Base-by-base conservation (phyloP, 2,113 vertebrate species). In the Istiophorus platypterus region DNA sequence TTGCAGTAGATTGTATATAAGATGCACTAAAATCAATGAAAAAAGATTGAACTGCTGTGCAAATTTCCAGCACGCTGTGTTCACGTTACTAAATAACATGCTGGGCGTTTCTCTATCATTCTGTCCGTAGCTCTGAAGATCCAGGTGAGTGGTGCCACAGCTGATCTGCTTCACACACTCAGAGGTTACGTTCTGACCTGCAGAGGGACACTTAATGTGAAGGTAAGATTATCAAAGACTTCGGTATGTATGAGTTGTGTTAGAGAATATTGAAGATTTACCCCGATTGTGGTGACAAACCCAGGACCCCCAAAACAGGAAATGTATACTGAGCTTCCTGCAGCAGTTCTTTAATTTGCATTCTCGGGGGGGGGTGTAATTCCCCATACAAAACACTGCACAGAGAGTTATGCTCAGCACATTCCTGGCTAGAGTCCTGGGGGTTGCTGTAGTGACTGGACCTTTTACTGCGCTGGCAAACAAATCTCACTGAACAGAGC, bases 141-240 rank as follows among this genome's bases (percentile, higher is more conserved):
- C 57, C 95, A 96, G 82, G 94, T 95, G 84, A 96, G 95, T 47
- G 93, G 86, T 22, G 87, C 91, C 78, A 94, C 94, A 12, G 93
- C 93, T 20, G 93, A 94, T n/a, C 77, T 95, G 26, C 94, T 96
- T 5, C 89, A 94, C 57, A 85, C 83, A 47, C 86, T 95, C 27
- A 91, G 88, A 45, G 95, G 94, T 47, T 96, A 95, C 61, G n/a
- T 86, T 26, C 81, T 96, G 59, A 86, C 83, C n/a, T 96, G 95
- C 82, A 91, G 95, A 61, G 95, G 95, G 42, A 83, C 92, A 17
- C 86, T 95, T 3, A 82, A 85, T 73, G 94, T 96, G 14, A 96
- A 95, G 95, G 95, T 96, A 90, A 89, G 37, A 22, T 47, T 49
- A n/a, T 12, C 26, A 12, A 47, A 41, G 17, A 18, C 37, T 73